Base-by-base conservation (phyloP, 2,797 vertebrate genomes). In the Thripadectes ignobilis region DNA sequence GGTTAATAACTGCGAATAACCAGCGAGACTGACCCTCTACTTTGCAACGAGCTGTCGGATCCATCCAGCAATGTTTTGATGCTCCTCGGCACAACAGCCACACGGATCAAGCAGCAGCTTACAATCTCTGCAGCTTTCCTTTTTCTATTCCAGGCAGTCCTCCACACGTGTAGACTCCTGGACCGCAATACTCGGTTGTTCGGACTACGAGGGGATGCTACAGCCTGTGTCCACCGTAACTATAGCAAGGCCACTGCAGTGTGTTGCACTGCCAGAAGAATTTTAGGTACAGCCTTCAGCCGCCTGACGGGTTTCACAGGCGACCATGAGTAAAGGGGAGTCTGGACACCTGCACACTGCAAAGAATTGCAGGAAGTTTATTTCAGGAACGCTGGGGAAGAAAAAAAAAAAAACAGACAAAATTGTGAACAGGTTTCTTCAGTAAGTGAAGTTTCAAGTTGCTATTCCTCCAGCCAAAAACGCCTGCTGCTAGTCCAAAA, bases 291-390 rank as follows among this genome's bases (percentile, higher is more conserved):
- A 93, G 91, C 83, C 85, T 91, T 93, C 95, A 78, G 83, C 83
- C 61, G 79, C 67, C 93, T 85, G 87, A 85, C 27, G 71, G 77
- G 77, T 91, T 94, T 93, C 83, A 59, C 83, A 87, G 92, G 85
- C 66, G 63, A 93, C 85, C 89, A 79, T 89, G 87, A 38, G 91
- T 89, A 96, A 94, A 94, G 88, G 87, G 95, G 92, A 96, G 89
- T 51, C 91, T 91, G 93, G 95, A 96, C 95, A 97, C 96, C 96
- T 96, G 96, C 95, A 96, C 75, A 69, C 92, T 89, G 85, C 93
- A 86, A 96, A 95, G 95, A 97, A 96, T 96, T 95, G 93, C 93
- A 96, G 95, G 95, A 96, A 96, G 95, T 96, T 96, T 97, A 96
- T 97, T 96, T 96, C 94, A 96, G 95, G 96, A 97, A 96, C 85